phyloP scores from a whole-genome alignment of 1,140 invertebrate genomes.

The Drosophila virilis region DNA sequence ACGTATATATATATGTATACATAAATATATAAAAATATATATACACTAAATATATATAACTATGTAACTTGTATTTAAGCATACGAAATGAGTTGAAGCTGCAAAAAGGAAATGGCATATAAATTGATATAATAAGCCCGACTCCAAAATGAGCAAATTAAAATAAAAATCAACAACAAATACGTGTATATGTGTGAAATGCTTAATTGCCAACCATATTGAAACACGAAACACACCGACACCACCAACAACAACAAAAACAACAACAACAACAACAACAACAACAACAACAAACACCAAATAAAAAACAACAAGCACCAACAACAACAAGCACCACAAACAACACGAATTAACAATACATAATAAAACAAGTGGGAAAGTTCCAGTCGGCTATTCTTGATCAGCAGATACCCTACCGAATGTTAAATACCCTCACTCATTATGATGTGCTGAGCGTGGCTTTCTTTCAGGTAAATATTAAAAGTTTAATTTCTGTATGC shows the following conservation, averaged over 20 bases:
- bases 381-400: neutral
- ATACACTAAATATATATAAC: constrained; percentile 50
- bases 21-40: constrained; percentile 44
- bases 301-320: constrained; percentile 33
- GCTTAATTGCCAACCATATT: constrained; percentile 73
- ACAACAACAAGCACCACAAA: constrained; percentile 23
- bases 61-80: constrained; percentile 79
- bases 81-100: constrained; percentile 75
- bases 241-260: constrained; percentile 34
- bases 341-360: constrained; percentile 11
- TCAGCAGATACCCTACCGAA: neutral
- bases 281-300: neutral
- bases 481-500: neutral
- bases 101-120: constrained; percentile 31
- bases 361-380: constrained; percentile 1
- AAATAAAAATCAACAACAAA: constrained; percentile 51
- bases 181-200: constrained; percentile 57
- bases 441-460: no score
- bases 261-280: constrained; percentile 37
- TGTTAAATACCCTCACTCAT: neutral
- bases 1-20: neutral
- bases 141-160: constrained; percentile 46
- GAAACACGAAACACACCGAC: constrained; percentile 32
- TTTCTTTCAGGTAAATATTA: neutral
- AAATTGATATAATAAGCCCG: constrained; percentile 14